Conservation (phyloP, 2,797 vertebrate genomes). For the Antennarius maculatus region DNA sequence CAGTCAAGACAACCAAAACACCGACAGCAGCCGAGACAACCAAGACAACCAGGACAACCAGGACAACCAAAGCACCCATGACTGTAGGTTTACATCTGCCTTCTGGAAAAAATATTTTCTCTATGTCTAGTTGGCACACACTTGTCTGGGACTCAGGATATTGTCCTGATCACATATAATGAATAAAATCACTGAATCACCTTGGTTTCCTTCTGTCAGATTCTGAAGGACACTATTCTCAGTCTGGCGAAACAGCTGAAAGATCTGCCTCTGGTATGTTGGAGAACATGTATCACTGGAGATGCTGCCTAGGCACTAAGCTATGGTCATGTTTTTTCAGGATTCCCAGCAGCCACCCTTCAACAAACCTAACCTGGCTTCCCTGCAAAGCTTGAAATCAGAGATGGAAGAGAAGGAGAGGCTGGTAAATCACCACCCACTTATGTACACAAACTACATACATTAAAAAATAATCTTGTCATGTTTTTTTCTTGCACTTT, state of each 20-base stretch:
- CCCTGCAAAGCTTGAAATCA: constrained; percentile 79
- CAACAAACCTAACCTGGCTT: constrained; percentile 79
- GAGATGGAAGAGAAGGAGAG: constrained; percentile 77
- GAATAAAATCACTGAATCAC: background rate
- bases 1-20: too few species aligned
- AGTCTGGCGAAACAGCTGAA: constrained; percentile 85
- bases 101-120: background rate
- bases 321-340: constrained; percentile 30
- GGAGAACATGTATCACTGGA: background rate
- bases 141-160: background rate
- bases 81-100: constrained; percentile 50
- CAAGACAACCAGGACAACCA: too few species aligned
- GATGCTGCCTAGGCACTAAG: constrained; percentile 16
- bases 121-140: background rate
- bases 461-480: background rate
- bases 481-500: constrained; percentile 18
- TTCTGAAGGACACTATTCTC: constrained; percentile 56
- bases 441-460: background rate
- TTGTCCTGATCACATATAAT: background rate
- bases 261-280: constrained; percentile 83
- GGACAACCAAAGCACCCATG: constrained; percentile 28
- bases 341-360: constrained; percentile 80
- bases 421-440: constrained; percentile 77
- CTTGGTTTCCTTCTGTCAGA: constrained; percentile 49
- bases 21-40: too few species aligned